Evolutionary conservation across 2,888 invertebrate species (phyloP), one percentile per base, ranked within the genome.

Genomic region (Xestia sexstrigata): DNA sequence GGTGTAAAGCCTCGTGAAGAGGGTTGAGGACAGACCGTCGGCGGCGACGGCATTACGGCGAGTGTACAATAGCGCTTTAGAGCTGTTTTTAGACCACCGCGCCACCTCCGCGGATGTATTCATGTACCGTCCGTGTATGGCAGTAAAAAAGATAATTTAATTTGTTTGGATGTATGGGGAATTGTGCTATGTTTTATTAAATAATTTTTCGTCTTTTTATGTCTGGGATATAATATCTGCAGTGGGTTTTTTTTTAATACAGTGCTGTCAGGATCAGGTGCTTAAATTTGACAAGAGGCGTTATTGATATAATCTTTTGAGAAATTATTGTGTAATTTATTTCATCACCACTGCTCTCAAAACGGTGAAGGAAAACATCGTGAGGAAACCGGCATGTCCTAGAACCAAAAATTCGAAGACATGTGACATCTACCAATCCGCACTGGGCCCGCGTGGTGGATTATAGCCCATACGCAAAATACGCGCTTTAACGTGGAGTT

Each of bases 141-240:
- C 78, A 77, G 81, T 83, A 85, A 82, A 85, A 82, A 84, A 85
- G 30, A 82, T 82, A 74, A 83, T 76, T 71, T 76, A 75, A 84
- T 82, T 82, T 74, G 55, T 85, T 35, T 35, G 47, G 20, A 47
- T 65, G 67, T 78, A 49, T 45, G n/a, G 42, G 52, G 69, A 42
- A 45, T 70, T 63, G 81, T 58, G 47, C 1, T 42, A 26, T 39
- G 39, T 52, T 72, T 66, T 65, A 67, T 49, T 47, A 13, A 26
- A 69, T n/a, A 49, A 26, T 47, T 45, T 55, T 39, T 5, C 4
- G 3, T 15, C 2, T 45, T 47, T 70, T 39, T 39, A 9, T 70
- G 15, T 30, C 1, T 9, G 5, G 20, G 8, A 23, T 52, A 20
- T 49, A 17, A 7, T 26, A 42, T 42, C 23, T 30, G 30, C 65